Evolutionary conservation across 2,113 vertebrate species (phyloP), one percentile per base, ranked within the genome.

Genomic region (Polyodon spathula): DNA sequence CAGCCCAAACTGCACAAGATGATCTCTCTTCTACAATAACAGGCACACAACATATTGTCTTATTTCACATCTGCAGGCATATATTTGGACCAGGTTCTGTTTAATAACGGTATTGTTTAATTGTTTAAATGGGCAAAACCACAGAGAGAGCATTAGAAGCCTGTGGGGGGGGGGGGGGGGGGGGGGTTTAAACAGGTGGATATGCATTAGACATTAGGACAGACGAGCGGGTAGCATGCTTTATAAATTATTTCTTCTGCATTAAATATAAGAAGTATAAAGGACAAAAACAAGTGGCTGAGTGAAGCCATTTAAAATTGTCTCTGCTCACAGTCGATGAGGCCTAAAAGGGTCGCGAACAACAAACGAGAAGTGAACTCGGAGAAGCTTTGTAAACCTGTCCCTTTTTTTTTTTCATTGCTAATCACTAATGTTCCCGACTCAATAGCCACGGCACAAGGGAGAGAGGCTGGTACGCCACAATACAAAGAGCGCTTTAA

Each of bases 311-410:
- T 91, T 91, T 86, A 86, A 88, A 73, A 80, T 86, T 69, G 84
- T 82, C 89, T 88, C 81, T 73, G 84, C 82, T 73, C 86, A 78
- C 73, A 82, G 82, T 58, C 79, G 88, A 80, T 92, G 91, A 89
- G 89, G 88, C 85, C 88, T 91, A 93, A 93, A 93, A 94, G 91
- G 92, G 90, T 90, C 78, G 84, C 88, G 80, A 78, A 87, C 85
- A 89, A 84, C 75, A 77, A 86, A 90, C 80, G 76, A 80, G 86
- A 83, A 92, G 92, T 81, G 90, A 92, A 87, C 87, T 84, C 85
- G 81, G 86, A 78, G 70, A 66, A 74, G 88, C 71, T 64, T 56
- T 68, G 84, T 81, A 85, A 75, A 83, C 79, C 79, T 69, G 71
- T 66, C 65, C 64, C 67, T 68, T 75, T 68, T 46, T 63, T 56